Evolutionary conservation across 2,113 vertebrate genomes (phyloP), one percentile per base, ranked within the genome.

Genomic region (Lepisosteus oculatus): DNA sequence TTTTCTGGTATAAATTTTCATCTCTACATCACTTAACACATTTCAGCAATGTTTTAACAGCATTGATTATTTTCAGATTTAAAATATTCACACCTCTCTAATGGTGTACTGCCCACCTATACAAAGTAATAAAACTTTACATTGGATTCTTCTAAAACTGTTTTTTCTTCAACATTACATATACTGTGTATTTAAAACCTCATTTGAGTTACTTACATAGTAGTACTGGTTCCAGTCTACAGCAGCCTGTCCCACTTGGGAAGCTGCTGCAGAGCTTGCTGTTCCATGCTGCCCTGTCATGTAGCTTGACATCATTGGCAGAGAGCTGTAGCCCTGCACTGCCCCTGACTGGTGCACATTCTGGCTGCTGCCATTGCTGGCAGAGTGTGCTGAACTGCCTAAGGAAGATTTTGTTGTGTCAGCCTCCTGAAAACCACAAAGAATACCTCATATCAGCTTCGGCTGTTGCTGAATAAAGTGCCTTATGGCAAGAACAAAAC

Each of bases 151-250:
- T 29, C 2, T 29, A 29, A 51, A 12, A 4, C 42, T 54, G 17
- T n/a, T 41, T 2, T 29, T 29, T 29, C 29, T 29, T 29, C 29
- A 29, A 29, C 29, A 29, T 29, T 29, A 29, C 1, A 29, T 2
- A 29, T 29, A 29, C 29, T 29, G 29, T 29, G 29, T 29, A 29
- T 29, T 29, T 29, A 29, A 29, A 29, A 29, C 29, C 29, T 29
- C 29, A 29, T 2, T 29, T 1, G 8, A 4, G 7, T 11, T 3
- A 88, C 91, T 91, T 78, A 93, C 91, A 11, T 92, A 93, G 78
- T 93, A 93, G 76, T 93, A 93, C 64, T 90, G 74, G 83, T 83
- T 93, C 91, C 91, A 93, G 83, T 92, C 90, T 0, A 85, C 73
- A 61, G 85, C 68, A 0, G 68, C 41, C 67, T 73, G 72, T 11